Evolutionary conservation across 2,113 vertebrate genomes (phyloP), one percentile per base, ranked within the genome.

Genomic region (Cololabis saira): DNA sequence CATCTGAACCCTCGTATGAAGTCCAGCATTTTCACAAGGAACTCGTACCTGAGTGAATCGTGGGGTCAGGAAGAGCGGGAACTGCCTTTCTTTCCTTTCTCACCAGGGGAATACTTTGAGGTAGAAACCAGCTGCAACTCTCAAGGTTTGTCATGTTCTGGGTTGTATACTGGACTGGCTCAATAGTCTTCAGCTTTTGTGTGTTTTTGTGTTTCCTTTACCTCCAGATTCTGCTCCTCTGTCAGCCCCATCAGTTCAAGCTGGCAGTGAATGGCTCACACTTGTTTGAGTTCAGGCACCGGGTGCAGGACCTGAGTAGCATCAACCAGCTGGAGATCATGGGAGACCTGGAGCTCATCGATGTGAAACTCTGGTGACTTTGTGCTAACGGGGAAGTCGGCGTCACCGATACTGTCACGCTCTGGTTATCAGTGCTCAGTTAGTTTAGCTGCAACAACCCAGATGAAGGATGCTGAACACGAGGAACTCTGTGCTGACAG

Each of bases 81-180:
- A 62, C 73, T 96, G 55, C 69, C 89, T 18, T 63, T 88, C 67
- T 99, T 98, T 53, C 97, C 97, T 51, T 99, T 99, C 83, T 92
- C 91, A 10, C 85, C 95, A n/a, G 96, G 95, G 54, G 95, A 96
- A 78, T 99, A 98, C 88, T 99, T 99, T 89, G 97, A 99, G 96
- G 97, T 98, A 91, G 78, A 71, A 55, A 12, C 13, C 14, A 1
- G 14, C 44, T 43, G 3, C 22, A 27, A 0, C 57, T 27, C 21
- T 2, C 14, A 41, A 18, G 0, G 13, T 27, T 1, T 43, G 2
- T 0, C 4, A 15, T 17, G 14, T 51, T 33, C 19, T 18, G 17
- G 0, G 0, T 13, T 27, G 33, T 13, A 13, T 19, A 45, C 24
- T 21, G 42, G 41, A 12, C 16, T 37, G 19, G 17, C 10, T 24